A percentile compares a stretch with the other conserved stretches of the same genome.
These are phyloP conservation scores for Schlechtendalia chinensis DNA, from an alignment of 1,140 invertebrate species.

Conservation along the genomic window DNA sequence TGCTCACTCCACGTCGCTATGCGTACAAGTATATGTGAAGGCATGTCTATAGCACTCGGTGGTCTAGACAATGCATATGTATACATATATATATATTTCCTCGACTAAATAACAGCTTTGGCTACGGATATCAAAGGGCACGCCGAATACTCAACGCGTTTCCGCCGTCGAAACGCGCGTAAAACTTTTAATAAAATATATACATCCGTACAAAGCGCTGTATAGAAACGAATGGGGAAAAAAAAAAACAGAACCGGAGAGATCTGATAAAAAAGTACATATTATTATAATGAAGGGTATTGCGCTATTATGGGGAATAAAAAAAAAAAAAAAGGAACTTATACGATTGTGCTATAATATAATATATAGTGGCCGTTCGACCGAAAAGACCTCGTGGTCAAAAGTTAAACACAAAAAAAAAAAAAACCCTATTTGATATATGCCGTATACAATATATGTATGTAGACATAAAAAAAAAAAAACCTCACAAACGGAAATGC, in stretches of 20 bases:
- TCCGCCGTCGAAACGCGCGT: slow-evolving; percentile 30
- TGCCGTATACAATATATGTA: too few relatives aligned
- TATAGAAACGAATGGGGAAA: neutral
- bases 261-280: slow-evolving; percentile 33
- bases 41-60: too few relatives aligned
- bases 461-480: neutral
- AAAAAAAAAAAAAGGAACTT: slow-evolving; percentile 32
- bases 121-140: slow-evolving; percentile 22
- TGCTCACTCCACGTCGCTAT: too few relatives aligned
- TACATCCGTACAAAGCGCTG: slow-evolving; percentile 31
- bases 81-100: too few relatives aligned
- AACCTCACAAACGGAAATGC: slow-evolving; percentile 5
- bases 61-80: too few relatives aligned
- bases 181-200: slow-evolving; percentile 48
- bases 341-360: neutral
- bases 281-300: slow-evolving; percentile 47
- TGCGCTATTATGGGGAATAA: slow-evolving; percentile 20
- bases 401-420: slow-evolving; percentile 42
- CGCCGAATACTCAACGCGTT: neutral
- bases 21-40: too few relatives aligned
- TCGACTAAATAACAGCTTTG: neutral
- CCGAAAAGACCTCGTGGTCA: slow-evolving; percentile 36
- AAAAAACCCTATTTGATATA: slow-evolving; percentile 31
- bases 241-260: neutral
- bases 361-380: neutral